Evolutionary conservation across 2,797 vertebrate species (phyloP).

Genomic region (Acipenser transmontanus): DNA sequence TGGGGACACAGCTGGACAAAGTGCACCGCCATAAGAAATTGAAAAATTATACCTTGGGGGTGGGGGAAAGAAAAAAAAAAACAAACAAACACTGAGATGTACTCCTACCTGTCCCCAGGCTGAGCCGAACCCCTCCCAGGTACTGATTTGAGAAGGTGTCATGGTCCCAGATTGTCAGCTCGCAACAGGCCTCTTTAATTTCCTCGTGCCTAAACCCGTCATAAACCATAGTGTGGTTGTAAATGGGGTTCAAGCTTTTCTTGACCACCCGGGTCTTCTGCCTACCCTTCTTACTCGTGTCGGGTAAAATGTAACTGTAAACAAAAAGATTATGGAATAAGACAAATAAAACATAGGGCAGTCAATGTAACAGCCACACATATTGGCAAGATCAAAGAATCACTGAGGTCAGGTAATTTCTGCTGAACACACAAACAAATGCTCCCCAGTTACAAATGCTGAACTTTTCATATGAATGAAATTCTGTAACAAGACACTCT

Average conservation of each 20-base stretch:
- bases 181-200: conserved; percentile 38
- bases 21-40: not conserved
- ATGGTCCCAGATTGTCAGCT: conserved; percentile 38
- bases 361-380: no score
- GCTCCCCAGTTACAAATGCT: no score
- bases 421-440: no score
- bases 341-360: no score
- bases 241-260: conserved; percentile 31
- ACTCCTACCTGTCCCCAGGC: conserved; percentile 32
- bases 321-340: not conserved
- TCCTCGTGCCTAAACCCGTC: conserved; percentile 36
- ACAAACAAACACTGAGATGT: no score
- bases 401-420: no score
- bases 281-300: conserved; percentile 25
- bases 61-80: not conserved
- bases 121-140: conserved; percentile 34
- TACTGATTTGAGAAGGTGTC: conserved; percentile 43
- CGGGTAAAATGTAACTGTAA: conserved; percentile 40
- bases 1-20: no score
- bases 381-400: no score
- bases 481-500: no score
- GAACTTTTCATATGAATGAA: no score
- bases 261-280: conserved; percentile 41
- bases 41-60: not conserved
- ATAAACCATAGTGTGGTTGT: conserved; percentile 45